phyloP scores from a whole-genome alignment of 1,140 invertebrate species.

The Aphelinus atriplicis region DNA sequence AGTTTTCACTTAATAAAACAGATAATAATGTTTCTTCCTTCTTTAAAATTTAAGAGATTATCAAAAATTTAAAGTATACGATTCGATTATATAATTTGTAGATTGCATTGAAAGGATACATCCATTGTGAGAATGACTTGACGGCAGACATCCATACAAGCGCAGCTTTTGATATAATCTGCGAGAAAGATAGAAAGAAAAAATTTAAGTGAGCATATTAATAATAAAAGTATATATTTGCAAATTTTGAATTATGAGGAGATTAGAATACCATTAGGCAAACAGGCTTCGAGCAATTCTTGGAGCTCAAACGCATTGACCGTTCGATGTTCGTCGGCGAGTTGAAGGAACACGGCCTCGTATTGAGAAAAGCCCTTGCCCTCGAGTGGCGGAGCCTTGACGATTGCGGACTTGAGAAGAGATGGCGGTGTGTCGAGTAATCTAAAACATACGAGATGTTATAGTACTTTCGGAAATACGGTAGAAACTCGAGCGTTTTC shows the following conservation, averaged over 20 bases:
- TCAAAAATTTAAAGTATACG: background rate
- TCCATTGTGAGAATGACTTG: conserved; percentile 90
- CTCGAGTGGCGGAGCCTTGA: conserved; percentile 78
- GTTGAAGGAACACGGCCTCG: conserved; percentile 88
- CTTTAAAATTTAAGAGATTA: background rate
- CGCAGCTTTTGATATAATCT: conserved; percentile 95
- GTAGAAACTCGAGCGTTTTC: no score
- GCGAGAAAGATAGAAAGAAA: conserved; percentile 46
- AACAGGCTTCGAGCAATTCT: conserved; percentile 88
- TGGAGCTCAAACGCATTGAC: conserved; percentile 93
- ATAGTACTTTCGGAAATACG: no score
- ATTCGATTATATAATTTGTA: background rate
- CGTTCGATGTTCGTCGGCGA: conserved; percentile 88
- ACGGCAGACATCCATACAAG: conserved; percentile 89
- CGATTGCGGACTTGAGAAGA: conserved; percentile 76
- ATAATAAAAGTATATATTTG: conserved; percentile 21
- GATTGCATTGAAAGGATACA: conserved; percentile 67
- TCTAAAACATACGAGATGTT: conserved; percentile 50
- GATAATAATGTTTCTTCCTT: background rate
- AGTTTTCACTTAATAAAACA: background rate
- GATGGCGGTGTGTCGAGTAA: conserved; percentile 80
- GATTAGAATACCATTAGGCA: conserved; percentile 79
- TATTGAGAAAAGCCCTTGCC: conserved; percentile 85
- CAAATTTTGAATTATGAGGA: background rate
- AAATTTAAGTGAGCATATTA: conserved; percentile 15